These are phyloP conservation scores for Apis dorsata DNA, from an alignment of 1,140 invertebrate species.

Conservation along the genomic window DNA sequence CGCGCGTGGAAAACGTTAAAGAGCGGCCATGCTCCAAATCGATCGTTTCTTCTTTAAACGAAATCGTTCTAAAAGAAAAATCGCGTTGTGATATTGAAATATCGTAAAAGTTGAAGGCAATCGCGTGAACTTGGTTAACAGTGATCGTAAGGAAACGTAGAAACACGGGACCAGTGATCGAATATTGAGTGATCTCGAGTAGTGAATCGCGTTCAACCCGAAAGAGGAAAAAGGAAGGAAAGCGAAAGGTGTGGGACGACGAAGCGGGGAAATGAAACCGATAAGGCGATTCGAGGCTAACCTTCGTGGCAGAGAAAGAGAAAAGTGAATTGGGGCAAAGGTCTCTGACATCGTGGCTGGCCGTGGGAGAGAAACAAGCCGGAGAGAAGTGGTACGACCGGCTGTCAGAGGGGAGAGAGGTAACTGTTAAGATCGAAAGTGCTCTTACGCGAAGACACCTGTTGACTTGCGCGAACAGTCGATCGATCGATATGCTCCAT, in stretches of 20 bases:
- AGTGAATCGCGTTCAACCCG: background rate
- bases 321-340: slow-evolving; percentile 52
- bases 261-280: slow-evolving; percentile 33
- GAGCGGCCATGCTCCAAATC: background rate
- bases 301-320: slow-evolving; percentile 37
- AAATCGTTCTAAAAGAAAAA: background rate
- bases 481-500: background rate
- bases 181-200: background rate
- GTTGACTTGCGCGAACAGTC: slow-evolving; percentile 2
- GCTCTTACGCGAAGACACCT: slow-evolving; percentile 40
- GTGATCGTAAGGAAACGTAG: background rate
- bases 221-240: slow-evolving; percentile 1
- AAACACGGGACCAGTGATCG: background rate
- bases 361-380: slow-evolving; percentile 35
- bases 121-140: background rate
- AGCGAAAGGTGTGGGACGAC: slow-evolving; percentile 7
- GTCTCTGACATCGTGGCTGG: slow-evolving; percentile 45
- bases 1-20: background rate
- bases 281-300: slow-evolving; percentile 30
- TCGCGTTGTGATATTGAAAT: background rate
- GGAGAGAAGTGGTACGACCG: slow-evolving; percentile 13
- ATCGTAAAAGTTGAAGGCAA: background rate
- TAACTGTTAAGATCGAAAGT: slow-evolving; percentile 47
- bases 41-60: background rate
- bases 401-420: slow-evolving; percentile 16